phyloP scores from a whole-genome alignment of 2,113 vertebrate species.

The Nerophis lumbriciformis region DNA sequence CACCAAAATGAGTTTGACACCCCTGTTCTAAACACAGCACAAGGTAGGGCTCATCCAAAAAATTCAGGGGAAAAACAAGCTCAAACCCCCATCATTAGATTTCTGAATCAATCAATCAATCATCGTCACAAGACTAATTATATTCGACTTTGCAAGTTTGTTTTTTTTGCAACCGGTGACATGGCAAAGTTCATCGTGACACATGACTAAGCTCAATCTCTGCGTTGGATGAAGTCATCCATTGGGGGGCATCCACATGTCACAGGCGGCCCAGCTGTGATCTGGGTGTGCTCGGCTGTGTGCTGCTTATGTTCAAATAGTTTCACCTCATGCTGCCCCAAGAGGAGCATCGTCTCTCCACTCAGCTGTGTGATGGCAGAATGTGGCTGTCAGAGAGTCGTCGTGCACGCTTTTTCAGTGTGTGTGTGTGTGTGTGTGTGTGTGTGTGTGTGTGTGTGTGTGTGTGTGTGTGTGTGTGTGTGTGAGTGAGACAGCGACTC shows the following conservation, averaged over 20 bases:
- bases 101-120: not conserved
- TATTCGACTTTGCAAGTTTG: no score
- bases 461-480: not conserved
- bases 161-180: no score
- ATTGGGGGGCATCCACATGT: conserved; percentile 39
- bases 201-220: not conserved
- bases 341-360: conserved; percentile 40
- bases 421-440: not conserved
- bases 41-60: not conserved
- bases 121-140: not conserved
- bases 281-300: conserved; percentile 7
- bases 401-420: conserved; percentile 11
- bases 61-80: conserved; percentile 3
- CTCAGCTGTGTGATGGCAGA: conserved; percentile 48
- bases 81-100: not conserved
- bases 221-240: conserved; percentile 1
- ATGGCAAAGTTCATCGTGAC: no score
- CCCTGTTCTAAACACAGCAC: conserved; percentile 3
- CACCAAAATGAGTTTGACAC: no score
- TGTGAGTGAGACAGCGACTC: not conserved
- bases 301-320: conserved; percentile 9
- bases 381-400: conserved; percentile 42
- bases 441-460: no score
- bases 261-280: conserved; percentile 33
- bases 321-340: conserved; percentile 25